Base-by-base conservation (phyloP, 2,888 invertebrate genomes). In the Agrotis clavis region DNA sequence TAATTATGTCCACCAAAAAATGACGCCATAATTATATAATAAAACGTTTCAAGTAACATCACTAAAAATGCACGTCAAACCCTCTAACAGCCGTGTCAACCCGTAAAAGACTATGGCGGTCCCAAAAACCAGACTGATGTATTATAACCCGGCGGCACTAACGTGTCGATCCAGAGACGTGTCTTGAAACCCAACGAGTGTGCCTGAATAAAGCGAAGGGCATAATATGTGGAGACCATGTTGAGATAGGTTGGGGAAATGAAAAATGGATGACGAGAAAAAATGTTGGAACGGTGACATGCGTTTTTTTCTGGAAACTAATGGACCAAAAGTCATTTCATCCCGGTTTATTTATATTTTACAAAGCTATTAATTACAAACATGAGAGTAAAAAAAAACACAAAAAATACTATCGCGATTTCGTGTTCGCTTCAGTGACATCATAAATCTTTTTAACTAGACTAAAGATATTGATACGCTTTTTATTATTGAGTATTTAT, bases 141-240 rank as follows among this genome's bases (percentile, higher is more conserved):
- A 74, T 83, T 76, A 60, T 89, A 92, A 92, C 91, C 92, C 92
- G 91, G 79, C 92, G 91, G 79, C 87, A 90, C 89, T 91, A 92
- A 93, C 87, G 74, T 81, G 79, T 83, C 87, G 83, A 88, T 88
- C 87, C 83, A 74, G 65, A 74, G 79, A 91, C 92, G 92, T 92
- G 92, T 88, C 77, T 71, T 71, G 88, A 87, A 90, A 89, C 76
- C 84, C 85, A 87, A 83, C 82, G 81, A 84, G 81, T 85, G 83
- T 85, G 78, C 69, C 74, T 21, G 51, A 66, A 67, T 84, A 82
- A 84, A 78, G 80, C 68, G 67, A 56, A 53, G 62, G 47, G 50
- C 80, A 75, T 75, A 78, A 75, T 75, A 78, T 67, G 73, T 50
- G 73, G 54, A 50, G 59, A 45, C 30, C 35, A 47, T 65, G 53